Base-by-base conservation (phyloP, 1,140 invertebrate genomes). In the Cephus cinctus region DNA sequence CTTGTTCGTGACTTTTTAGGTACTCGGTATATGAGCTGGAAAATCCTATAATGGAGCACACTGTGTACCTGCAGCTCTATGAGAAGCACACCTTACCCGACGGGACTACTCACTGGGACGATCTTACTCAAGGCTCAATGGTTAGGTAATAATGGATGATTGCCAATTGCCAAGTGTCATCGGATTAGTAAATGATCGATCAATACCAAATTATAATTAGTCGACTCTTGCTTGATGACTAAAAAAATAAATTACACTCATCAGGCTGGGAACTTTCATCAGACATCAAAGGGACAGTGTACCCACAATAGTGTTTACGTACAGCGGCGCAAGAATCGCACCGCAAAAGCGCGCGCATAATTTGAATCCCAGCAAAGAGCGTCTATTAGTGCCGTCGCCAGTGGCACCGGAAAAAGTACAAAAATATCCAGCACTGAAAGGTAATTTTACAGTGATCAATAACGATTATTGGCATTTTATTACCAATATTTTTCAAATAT, bases 1-100 rank as follows among this genome's bases (percentile, higher is more conserved):
- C 23, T 25, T n/a, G 43, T 23, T 43, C 5, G 11, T 22, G 31
- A 18, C 38, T 25, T 35, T 36, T 21, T 32, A 57, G 67, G 67
- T 70, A 79, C 49, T 69, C 67, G 0, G 71, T 77, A 14, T 78
- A 78, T 45, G 56, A 61, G 27, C 39, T 80, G 9, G 57, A 59
- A 1, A 62, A 71, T 31, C 77, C 78, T 1, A 42, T 57, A 19
- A 44, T 77, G 8, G 63, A 67, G 5, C 75, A 79, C 35, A 55
- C 52, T 11, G 25, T 78, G 2, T 54, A 67, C n/a, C 43, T 80
- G 4, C 61, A 76, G 35, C 57, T 79, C 16, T 79, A 67, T 51
- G 68, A 77, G 46, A 78, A 77, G 50, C 63, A 62, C 11, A 56
- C 61, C 6, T 52, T 58, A 16, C n/a, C 32, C 0, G 56, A 64